Evolutionary conservation across 2,888 invertebrate species (phyloP), one percentile per base, ranked within the genome.

Genomic region (Spialia ferax): DNA sequence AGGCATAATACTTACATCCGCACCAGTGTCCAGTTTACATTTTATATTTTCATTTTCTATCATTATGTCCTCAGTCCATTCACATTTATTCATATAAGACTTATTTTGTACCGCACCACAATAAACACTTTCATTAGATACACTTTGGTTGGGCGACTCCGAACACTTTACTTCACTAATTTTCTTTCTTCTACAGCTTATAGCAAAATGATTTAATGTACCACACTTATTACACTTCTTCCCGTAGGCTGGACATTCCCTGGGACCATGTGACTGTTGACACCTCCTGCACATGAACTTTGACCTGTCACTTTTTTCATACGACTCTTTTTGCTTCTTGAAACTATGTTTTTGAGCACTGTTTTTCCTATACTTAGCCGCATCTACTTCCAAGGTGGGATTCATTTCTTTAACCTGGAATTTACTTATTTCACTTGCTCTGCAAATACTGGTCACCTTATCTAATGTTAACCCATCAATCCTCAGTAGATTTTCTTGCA

Each of bases 221-320:
- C 42, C 42, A 42, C 42, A 42, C n/a, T n/a, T 42, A 10, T n/a
- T 38, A 38, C 38, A 38, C 10, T 42, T 42, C 42, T 42, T 42
- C 42, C 42, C 38, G n/a, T 10, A 42, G 2, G 35, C 32, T 32
- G 32, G 32, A 32, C 32, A 32, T 32, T 32, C 42, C 4, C 42
- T 42, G 1, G 42, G 42, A 42, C 42, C 42, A 42, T 42, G 42
- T 11, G 1, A 42, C 42, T 42, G 42, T 42, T 42, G n/a, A n/a
- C 42, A 42, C 42, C 42, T 42, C 10, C 42, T 42, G n/a, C 42
- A 42, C 42, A 15, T 42, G 7, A 42, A 42, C n/a, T n/a, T 42
- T 42, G 15, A 15, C 6, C 10, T 42, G n/a, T 15, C 4, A 42
- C n/a, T 42, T n/a, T 42, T 42, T 4, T 42, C n/a, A 11, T 5